Base-by-base conservation (phyloP, 2,888 invertebrate species). In the Trypoxylon attenuatum region DNA sequence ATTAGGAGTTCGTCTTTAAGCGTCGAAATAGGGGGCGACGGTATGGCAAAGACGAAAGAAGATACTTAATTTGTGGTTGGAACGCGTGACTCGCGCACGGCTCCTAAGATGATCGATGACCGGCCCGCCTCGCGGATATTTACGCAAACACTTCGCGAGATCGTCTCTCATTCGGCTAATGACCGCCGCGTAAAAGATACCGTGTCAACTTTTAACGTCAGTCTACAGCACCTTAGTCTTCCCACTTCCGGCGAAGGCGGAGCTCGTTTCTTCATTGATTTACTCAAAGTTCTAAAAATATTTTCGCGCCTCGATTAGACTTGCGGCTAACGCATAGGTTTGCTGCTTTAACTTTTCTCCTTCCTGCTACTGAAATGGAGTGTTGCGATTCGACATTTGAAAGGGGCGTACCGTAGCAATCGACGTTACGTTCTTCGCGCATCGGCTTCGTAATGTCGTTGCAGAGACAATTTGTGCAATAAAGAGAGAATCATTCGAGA, bases 51-150 rank as follows among this genome's bases (percentile, higher is more conserved):
- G 50, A 38, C 64, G 76, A 69, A 73, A 75, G 71, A 70, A 76
- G 76, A 81, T 79, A 74, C 70, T 77, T 83, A 78, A 83, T 80
- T 79, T 75, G 78, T 76, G 76, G 76, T 69, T 73, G n/a, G 62
- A 57, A 65, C 25, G 53, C 64, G 68, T 58, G 67, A 33, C 62
- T 63, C 53, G 52, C 15, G 39, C 52, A 51, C 43, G 45, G 43
- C 53, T 55, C 56, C 43, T 57, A 46, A 69, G 80, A 83, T 84
- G 86, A 86, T 86, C 84, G 84, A 85, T 84, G 84, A 83, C 74
- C 75, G 60, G 51, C 59, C 64, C 73, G 73, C 77, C 69, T 70
- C 65, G 74, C 69, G 75, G 73, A 83, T 80, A 84, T 82, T 78
- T 81, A 78, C 79, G 76, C 76, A 72, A 72, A 74, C 75, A 62